phyloP scores from a whole-genome alignment of 2,797 vertebrate species.

The Knipowitschia caucasica region DNA sequence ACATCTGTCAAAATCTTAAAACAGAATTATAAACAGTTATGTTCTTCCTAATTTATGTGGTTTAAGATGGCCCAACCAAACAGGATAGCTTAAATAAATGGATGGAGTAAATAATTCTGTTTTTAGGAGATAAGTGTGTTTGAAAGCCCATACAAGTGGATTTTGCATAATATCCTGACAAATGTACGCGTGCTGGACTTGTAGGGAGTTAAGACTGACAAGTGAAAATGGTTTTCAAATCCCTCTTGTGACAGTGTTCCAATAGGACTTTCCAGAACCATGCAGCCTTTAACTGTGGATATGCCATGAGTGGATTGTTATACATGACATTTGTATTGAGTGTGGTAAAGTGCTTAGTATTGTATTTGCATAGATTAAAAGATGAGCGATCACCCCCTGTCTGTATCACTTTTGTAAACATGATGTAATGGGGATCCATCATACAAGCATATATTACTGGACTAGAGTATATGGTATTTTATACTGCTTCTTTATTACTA shows the following conservation, averaged over 20 bases:
- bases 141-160: background rate
- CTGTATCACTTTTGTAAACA: background rate
- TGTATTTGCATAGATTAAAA: background rate
- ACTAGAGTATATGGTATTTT: no score
- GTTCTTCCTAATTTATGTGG: no score
- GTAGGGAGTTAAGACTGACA: constrained; percentile 19
- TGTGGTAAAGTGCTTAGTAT: background rate
- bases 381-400: background rate
- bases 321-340: background rate
- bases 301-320: background rate
- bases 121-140: background rate
- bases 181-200: no score
- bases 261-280: no score
- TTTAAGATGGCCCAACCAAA: no score
- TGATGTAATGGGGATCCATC: background rate
- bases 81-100: no score
- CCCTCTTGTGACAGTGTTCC: constrained; percentile 13
- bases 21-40: no score
- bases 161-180: no score
- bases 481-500: no score
- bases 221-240: no score
- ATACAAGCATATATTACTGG: no score
- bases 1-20: no score
- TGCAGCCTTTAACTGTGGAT: background rate
- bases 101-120: background rate